Base-by-base conservation (phyloP, 2,113 vertebrate species). In the Menura novaehollandiae region DNA sequence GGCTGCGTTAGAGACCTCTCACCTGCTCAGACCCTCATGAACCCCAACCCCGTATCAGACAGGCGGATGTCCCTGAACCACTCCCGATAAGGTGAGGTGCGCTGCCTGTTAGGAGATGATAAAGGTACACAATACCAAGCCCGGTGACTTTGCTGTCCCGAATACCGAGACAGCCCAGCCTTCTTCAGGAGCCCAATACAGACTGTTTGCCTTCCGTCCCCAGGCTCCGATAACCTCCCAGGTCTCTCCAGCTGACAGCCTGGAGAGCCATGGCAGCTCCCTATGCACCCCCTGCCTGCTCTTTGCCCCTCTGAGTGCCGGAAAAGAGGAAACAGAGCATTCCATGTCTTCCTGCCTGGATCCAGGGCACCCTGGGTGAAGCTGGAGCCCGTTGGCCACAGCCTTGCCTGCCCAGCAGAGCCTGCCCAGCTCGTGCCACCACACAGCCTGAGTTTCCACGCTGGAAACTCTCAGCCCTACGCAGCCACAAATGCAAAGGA, bases 141-240 rank as follows among this genome's bases (percentile, higher is more conserved):
- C 37, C 0, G 1, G 71, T 62, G 64, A 77, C 37, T 90, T 89
- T 85, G 53, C 87, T 51, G 92, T 62, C 55, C 66, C 2, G 1
- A 92, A 94, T 46, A 58, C 82, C 7, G 9, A 71, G 59, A 53
- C 88, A 78, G 90, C 93, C 78, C 90, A 88, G 33, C 93, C 76
- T 84, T 84, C 63, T 94, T 46, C 63, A 55, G 86, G 49, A 92
- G 68, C 80, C 75, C 3, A 28, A 9, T 8, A 66, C 73, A 87
- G 64, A 64, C 73, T 91, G 79, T 94, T 94, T 95, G 92, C 79
- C 93, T 68, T 93, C 47, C 0, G 0, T 86, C 88, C 79, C 0
- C 1, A 46, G 60, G 49, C 56, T 84, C 68, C 0, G 22, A 83
- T 86, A 83, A 90, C 59, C 71, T 91, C 19, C 33, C 27, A 3